Evolutionary conservation across 1,140 invertebrate genomes (phyloP), one percentile per base, ranked within the genome.

Genomic region (Chelonus insularis): DNA sequence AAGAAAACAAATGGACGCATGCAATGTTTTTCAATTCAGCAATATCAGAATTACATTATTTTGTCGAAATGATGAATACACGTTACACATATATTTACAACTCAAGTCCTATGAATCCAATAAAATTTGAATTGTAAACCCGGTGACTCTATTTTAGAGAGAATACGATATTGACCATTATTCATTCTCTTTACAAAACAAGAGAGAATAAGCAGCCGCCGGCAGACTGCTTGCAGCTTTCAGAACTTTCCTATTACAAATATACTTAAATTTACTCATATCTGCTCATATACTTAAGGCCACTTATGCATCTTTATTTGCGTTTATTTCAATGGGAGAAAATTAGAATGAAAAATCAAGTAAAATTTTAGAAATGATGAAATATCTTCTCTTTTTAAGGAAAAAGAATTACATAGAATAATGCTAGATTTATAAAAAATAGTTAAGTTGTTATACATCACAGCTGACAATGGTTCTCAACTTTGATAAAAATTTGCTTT

Each of bases 41-140:
- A n/a, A n/a, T n/a, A n/a, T n/a, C n/a, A n/a, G n/a, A n/a, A n/a
- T n/a, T n/a, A n/a, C n/a, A n/a, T n/a, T n/a, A n/a, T n/a, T n/a
- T n/a, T n/a, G n/a, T n/a, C n/a, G n/a, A n/a, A n/a, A n/a, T n/a
- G n/a, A n/a, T n/a, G n/a, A n/a, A n/a, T n/a, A n/a, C n/a, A n/a
- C n/a, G n/a, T n/a, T n/a, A 43, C 3, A 8, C 18, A 43, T 1
- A 37, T 43, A 62, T 50, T 34, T 43, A 62, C 43, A 41, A 39
- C 32, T 50, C 21, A 37, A 29, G 45, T 47, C 32, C n/a, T 18
- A 47, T 54, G 34, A 58, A 47, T 48, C 54, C 52, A 32, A 45
- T 20, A 34, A n/a, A 58, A 62, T 62, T 65, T 62, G 59, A 65
- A 65, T 65, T 59, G 59, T 62, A 62, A 62, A 62, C 63, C 48